Base-by-base conservation (phyloP, 2,888 invertebrate genomes). In the Lochmaea crataegi region DNA sequence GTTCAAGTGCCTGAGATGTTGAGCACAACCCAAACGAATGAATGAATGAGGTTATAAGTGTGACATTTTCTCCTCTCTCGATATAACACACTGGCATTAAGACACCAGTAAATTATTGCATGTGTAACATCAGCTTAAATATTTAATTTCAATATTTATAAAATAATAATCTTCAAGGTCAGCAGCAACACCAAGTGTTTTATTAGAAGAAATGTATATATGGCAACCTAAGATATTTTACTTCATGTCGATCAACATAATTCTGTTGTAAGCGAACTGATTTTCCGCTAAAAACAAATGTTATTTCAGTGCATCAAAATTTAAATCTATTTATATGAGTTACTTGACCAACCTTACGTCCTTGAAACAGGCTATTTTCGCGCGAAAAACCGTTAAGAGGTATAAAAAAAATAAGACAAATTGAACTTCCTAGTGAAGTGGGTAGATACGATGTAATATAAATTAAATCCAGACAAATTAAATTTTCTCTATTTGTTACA, bases 341-440 rank as follows among this genome's bases (percentile, higher is more conserved):
- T 56, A 11, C 56, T 56, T 56, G 56, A 56, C 56, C 56, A 56
- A 6, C 56, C 56, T 56, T 56, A 56, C 56, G 56, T 56, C 18
- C 56, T 18, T 56, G 56, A 56, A 22, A 18, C 56, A 1, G 12
- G 56, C 22, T 56, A 56, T 56, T 56, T 18, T 18, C 56, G 22
- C 56, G 56, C 42, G 12, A 42, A 42, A 42, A 42, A 42, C 9
- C 10, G 42, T 45, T 12, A 45, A 45, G 14, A 45, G 45, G 11
- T 14, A 12, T 45, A 5, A 14, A 45, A 42, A 42, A 45, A 45
- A 41, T 41, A 41, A 45, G 45, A 45, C 45, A 45, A 1, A 41
- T 7, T 41, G 41, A 41, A 41, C 41, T 41, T 41, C 4, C 45
- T 45, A 4, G 3, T 45, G 45, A 12, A 45, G 45, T 41, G 41